Evolutionary conservation across 2,888 invertebrate genomes (phyloP).

Genomic region (Drosophila meridionalis): DNA sequence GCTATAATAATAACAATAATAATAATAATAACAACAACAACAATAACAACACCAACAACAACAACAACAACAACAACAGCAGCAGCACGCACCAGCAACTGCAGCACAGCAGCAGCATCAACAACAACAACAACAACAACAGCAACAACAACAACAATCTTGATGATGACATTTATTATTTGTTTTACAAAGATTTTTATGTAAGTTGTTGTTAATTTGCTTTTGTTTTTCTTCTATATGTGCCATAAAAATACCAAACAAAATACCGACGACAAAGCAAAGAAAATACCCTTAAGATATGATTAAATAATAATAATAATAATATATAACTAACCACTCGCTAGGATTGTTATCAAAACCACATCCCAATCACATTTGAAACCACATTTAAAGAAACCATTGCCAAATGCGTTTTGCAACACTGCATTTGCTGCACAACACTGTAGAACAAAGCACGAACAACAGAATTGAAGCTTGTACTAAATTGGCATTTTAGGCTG

Average conservation of each 20-base stretch:
- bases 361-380: not conserved
- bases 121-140: slow-evolving; percentile 44
- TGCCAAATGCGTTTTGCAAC: not conserved
- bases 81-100: slow-evolving; percentile 10
- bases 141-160: slow-evolving; percentile 70
- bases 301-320: not conserved
- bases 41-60: slow-evolving; percentile 35
- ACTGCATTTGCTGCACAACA: not conserved
- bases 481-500: too few species aligned
- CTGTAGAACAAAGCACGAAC: not conserved
- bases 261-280: not conserved
- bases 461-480: too few species aligned
- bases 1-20: slow-evolving; percentile 36
- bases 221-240: slow-evolving; percentile 1
- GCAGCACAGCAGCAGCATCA: slow-evolving; percentile 4
- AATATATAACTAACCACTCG: not conserved
- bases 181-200: slow-evolving; percentile 84
- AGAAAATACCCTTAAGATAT: not conserved
- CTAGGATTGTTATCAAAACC: not conserved
- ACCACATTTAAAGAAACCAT: not conserved
- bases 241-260: slow-evolving; percentile 11
- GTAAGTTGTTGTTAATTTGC: slow-evolving; percentile 80
- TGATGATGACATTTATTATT: slow-evolving; percentile 83
- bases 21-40: slow-evolving; percentile 25
- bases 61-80: slow-evolving; percentile 39